Base-by-base conservation (phyloP, 2,888 invertebrate species). In the Cetonia aurata region DNA sequence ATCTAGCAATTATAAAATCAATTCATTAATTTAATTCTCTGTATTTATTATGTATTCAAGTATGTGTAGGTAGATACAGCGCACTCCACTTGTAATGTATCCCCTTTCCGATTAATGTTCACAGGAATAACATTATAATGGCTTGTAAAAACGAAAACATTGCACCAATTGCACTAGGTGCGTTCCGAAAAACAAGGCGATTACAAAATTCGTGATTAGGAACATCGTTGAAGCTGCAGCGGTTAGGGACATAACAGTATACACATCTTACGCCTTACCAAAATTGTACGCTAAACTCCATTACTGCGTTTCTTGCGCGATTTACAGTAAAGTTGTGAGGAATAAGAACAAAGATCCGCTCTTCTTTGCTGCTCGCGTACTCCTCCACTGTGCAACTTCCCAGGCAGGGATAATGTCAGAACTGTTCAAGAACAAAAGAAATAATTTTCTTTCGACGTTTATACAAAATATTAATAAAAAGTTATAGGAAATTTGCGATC, bases 191-290 rank as follows among this genome's bases (percentile, higher is more conserved):
- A 99, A 99, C 86, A 99, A 99, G 85, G 98, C 99, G 0, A 99
- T 99, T 85, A 99, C 99, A 87, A 99, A 99, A 83, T 99, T 98
- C 85, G 99, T 99, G 74, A 99, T 99, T 80, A 91, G 98, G 83
- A 98, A 98, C 85, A 99, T 99, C 79, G 99, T 99, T 6, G 99
- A 99, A 88, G 99, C 99, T 72, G 99, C 99, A 67, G 99, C 99
- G 77, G 98, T 99, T 12, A 89, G 97, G 81, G 98, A 99, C 86
- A 97, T 99, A 79, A 95, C 96, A 80, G 97, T 98, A 41, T 99
- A 99, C 85, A 87, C 90, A 75, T 33, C 92, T 77, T 99, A 99
- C 86, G 94, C 95, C 82, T 90, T 99, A 74, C 99, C 99, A 13
- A 99, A 99, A 87, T 87, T 99, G 81, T 99, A 99, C 83, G 98